These are phyloP conservation scores for Thera britannica DNA, from an alignment of 2,888 invertebrate species.

Conservation along the genomic window DNA sequence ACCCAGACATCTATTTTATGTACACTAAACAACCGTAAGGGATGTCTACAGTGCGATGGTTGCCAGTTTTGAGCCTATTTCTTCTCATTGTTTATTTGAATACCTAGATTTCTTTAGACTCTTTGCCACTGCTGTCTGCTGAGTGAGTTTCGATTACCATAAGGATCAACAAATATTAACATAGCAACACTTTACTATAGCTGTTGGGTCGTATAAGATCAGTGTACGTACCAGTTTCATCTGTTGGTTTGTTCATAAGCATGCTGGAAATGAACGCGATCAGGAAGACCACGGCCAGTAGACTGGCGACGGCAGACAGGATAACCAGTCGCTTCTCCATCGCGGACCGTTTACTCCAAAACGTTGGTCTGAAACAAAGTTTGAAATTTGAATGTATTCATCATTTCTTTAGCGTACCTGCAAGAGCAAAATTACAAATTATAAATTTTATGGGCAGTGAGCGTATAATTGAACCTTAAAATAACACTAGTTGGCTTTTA, in stretches of 20 bases:
- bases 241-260: slow-evolving; percentile 49
- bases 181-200: neutral
- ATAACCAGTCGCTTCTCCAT: slow-evolving; percentile 72
- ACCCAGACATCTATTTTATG: too few species aligned
- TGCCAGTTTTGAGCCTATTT: too few species aligned
- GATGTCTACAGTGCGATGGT: too few species aligned
- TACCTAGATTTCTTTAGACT: neutral
- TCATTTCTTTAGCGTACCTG: too few species aligned
- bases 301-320: slow-evolving; percentile 56
- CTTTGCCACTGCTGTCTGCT: slow-evolving; percentile 7
- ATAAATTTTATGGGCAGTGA: too few species aligned
- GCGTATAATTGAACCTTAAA: too few species aligned
- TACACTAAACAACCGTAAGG: too few species aligned
- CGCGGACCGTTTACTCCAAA: slow-evolving; percentile 71
- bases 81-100: too few species aligned
- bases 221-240: slow-evolving; percentile 59
- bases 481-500: too few species aligned
- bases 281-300: slow-evolving; percentile 70
- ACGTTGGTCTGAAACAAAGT: slow-evolving; percentile 61
- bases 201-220: neutral
- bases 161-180: neutral
- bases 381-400: too few species aligned
- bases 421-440: too few species aligned
- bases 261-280: slow-evolving; percentile 69
- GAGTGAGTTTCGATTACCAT: neutral